Conservation (phyloP, 2,797 vertebrate genomes). For the Merluccius polli region DNA sequence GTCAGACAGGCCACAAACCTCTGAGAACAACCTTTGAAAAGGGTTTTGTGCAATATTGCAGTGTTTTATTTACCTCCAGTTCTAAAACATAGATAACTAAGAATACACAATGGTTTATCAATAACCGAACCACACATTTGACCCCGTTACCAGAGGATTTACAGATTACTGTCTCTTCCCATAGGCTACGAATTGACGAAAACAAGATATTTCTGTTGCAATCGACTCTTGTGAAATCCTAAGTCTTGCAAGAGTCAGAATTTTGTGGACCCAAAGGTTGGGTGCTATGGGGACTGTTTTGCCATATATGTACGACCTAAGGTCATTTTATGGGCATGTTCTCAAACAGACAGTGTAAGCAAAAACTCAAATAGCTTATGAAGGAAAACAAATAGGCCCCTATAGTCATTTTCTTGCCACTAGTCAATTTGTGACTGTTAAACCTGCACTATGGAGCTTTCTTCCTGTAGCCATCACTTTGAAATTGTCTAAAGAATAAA, state of each 20-base stretch:
- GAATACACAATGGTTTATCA: conserved; percentile 5
- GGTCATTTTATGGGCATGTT: background rate
- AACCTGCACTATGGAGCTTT: background rate
- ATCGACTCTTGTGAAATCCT: background rate
- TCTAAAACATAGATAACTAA: background rate
- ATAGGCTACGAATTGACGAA: background rate
- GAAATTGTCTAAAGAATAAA: background rate
- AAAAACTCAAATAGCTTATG: background rate
- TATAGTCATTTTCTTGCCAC: background rate
- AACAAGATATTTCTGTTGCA: background rate
- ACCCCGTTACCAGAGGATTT: background rate
- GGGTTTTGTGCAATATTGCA: too few species aligned
- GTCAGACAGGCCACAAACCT: background rate
- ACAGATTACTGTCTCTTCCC: background rate
- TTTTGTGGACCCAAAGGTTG: background rate
- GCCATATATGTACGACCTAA: background rate
- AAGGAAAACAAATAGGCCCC: background rate
- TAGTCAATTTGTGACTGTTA: background rate
- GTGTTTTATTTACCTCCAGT: background rate
- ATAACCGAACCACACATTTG: background rate
- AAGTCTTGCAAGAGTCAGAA: background rate
- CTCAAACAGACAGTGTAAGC: background rate
- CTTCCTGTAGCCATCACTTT: background rate
- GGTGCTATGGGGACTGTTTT: background rate
- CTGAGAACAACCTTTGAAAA: background rate